Base-by-base conservation (phyloP, 2,888 invertebrate species). In the Kryphioiulus occultus region DNA sequence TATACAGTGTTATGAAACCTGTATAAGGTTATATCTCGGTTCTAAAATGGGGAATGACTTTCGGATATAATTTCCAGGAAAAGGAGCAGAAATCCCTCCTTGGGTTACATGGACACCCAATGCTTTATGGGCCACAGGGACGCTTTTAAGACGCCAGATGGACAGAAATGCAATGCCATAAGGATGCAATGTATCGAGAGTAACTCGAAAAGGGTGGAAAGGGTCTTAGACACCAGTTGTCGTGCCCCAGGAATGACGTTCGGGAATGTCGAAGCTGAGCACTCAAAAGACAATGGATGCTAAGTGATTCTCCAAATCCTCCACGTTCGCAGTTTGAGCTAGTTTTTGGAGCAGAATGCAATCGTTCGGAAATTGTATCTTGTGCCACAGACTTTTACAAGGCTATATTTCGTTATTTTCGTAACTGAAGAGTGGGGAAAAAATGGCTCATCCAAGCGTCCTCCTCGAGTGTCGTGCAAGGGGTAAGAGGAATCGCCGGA, bases 211-310 rank as follows among this genome's bases (percentile, higher is more conserved):
- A 78, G 78, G 78, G 78, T 26, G 78, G 30, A 78, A 78, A 78
- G 78, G 78, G 78, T 78, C 30, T 78, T 15, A 15, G 78, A 15
- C 78, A 78, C 78, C 30, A 78, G 78, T 78, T 10, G 30, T 7
- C 22, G 30, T 78, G 78, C 30, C 5, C 30, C 30, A 78, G 78
- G 78, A 78, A 26, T 12, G 78, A 30, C 78, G 30, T 78, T 30
- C 22, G 30, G 78, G 78, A 78, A 78, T 78, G 78, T 78, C 30
- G 78, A 30, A 30, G 17, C 78, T 4, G 30, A 78, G 78, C 78
- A 78, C 78, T 78, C 78, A 78, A 78, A 78, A 78, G 30, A 78
- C 78, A 78, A 78, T 78, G 78, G 78, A 78, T 78, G 78, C 78
- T 78, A 78, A 78, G 78, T 78, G 78, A 78, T 78, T 78, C 78